phyloP scores from a whole-genome alignment of 2,888 invertebrate genomes.

The Horisme vitalbata region DNA sequence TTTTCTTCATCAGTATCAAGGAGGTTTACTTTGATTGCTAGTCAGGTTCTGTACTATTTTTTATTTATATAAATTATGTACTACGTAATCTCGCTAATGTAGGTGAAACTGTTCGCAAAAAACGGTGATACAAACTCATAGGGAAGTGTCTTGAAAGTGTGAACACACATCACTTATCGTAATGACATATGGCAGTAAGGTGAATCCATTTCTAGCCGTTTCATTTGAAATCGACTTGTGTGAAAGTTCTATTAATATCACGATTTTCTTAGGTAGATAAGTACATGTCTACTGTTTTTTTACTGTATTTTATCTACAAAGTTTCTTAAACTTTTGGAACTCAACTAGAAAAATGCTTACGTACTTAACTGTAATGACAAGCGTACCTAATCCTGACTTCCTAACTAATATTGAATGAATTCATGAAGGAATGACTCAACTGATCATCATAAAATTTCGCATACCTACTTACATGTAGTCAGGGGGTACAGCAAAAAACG shows the following conservation, averaged over 20 bases:
- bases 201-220: constrained; percentile 16
- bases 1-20: background rate
- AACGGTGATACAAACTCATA: constrained; percentile 11
- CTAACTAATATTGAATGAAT: no score
- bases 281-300: no score
- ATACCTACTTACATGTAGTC: no score
- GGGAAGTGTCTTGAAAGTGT: constrained; percentile 25
- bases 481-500: no score
- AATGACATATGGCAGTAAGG: constrained; percentile 18
- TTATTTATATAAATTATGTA: constrained; percentile 3
- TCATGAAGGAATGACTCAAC: no score
- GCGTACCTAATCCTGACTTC: no score
- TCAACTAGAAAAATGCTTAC: no score
- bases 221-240: constrained; percentile 14
- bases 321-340: no score
- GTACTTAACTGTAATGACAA: no score
- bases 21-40: background rate
- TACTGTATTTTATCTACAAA: no score
- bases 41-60: background rate
- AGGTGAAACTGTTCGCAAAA: constrained; percentile 11
- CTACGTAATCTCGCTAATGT: constrained; percentile 6
- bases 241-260: constrained; percentile 20
- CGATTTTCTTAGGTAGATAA: no score
- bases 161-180: constrained; percentile 22
- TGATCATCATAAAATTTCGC: no score